Base-by-base conservation (phyloP, 2,888 invertebrate genomes). In the Hermaeophaga mercurialis region DNA sequence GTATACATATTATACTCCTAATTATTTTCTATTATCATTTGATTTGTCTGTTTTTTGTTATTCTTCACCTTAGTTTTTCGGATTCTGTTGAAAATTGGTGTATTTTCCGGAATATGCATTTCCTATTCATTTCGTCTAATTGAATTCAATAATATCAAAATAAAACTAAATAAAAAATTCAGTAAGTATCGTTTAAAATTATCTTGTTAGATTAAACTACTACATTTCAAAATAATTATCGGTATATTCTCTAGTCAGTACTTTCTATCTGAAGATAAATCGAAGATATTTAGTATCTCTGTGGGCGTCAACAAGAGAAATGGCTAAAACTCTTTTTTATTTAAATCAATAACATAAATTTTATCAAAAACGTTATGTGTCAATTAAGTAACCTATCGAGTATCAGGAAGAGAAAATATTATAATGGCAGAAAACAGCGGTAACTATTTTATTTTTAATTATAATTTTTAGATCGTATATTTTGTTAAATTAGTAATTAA, bases 271-370 rank as follows among this genome's bases (percentile, higher is more conserved):
- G 7, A 7, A 28, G 28, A 28, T 28, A 8, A 4, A 7, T 28
- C 7, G 6, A 7, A 28, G 4, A 28, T 28, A 28, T 28, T 28
- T 28, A 6, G 9, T 28, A 28, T 28, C 4, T 19, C 46, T 19
- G 46, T 46, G 22, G 46, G 46, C 34, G 46, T 26, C 17, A 45
- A 31, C 45, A 44, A 28, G 15, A 11, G 18, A 31, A 15, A 26
- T 44, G 26, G 4, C 33, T 12, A 18, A 45, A 45, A 34, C 22
- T 14, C 22, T 34, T 46, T 34, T 46, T 46, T 31, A 46, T 46
- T 46, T 46, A 34, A 46, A 46, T 46, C 19, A 46, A 46, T 46
- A 46, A 46, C 46, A 46, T 46, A 46, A 46, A 46, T 46, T 46
- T 33, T 14, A 46, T 46, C 22, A 11, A 34, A 46, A 46, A 46